These are phyloP conservation scores for Drosophila orena DNA, from an alignment of 1,140 invertebrate species.

Conservation along the genomic window DNA sequence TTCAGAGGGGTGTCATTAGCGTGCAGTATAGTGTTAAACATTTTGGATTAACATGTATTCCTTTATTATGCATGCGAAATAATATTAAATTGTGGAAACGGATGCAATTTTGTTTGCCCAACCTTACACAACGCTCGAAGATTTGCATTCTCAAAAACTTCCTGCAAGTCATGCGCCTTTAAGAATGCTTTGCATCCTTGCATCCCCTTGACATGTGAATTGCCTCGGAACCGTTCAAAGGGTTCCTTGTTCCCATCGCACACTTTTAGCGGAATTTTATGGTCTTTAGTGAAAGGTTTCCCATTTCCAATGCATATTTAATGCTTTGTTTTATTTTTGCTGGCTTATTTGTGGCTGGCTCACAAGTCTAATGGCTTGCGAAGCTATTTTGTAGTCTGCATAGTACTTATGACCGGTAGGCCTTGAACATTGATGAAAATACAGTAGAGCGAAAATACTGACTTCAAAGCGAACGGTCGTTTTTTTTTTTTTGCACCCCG, in stretches of 20 bases:
- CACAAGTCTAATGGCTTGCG: not conserved
- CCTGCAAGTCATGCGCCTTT: conserved; percentile 51
- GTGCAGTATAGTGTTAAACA: too few species aligned
- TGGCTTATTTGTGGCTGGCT: too few species aligned
- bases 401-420: too few species aligned
- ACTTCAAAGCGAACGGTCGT: too few species aligned
- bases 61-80: too few species aligned
- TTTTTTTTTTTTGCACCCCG: too few species aligned
- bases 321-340: conserved; percentile 31
- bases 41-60: too few species aligned
- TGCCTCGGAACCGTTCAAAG: conserved; percentile 37
- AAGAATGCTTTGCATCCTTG: conserved; percentile 10
- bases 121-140: conserved; percentile 4
- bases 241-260: conserved; percentile 18
- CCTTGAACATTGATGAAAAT: too few species aligned
- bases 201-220: conserved; percentile 13
- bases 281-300: conserved; percentile 38
- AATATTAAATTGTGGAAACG: too few species aligned
- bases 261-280: conserved; percentile 27
- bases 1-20: too few species aligned
- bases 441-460: too few species aligned
- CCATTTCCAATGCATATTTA: conserved; percentile 49
- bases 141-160: not conserved
- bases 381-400: not conserved
- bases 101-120: not conserved